Evolutionary conservation across 2,888 invertebrate species (phyloP).

Genomic region (Synergus japonicus): DNA sequence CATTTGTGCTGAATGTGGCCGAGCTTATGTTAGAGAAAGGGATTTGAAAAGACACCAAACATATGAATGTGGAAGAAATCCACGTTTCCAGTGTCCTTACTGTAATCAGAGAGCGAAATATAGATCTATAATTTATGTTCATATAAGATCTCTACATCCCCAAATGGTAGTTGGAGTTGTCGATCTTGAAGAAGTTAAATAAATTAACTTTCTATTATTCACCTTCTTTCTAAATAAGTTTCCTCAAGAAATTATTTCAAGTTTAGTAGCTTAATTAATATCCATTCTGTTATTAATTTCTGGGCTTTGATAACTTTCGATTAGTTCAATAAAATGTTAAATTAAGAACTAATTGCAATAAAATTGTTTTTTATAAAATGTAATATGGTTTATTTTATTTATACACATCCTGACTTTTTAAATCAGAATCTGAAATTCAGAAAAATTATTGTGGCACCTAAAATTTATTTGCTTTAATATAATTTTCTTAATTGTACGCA

Average conservation of each 20-base stretch:
- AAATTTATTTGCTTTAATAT: too few species aligned
- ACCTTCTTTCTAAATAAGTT: background rate
- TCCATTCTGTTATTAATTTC: background rate
- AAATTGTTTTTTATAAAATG: too few species aligned
- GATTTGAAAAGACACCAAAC: constrained; percentile 71
- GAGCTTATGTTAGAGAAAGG: constrained; percentile 52
- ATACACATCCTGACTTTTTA: too few species aligned
- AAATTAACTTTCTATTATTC: background rate
- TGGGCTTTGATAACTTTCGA: background rate
- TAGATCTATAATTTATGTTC: constrained; percentile 71
- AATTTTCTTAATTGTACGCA: too few species aligned
- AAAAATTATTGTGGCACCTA: too few species aligned
- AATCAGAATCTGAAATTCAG: too few species aligned
- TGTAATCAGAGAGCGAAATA: constrained; percentile 74
- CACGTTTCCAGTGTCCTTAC: constrained; percentile 73
- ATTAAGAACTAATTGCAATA: too few species aligned
- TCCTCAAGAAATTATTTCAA: too few species aligned
- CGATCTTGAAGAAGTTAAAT: constrained; percentile 52
- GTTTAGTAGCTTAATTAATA: too few species aligned
- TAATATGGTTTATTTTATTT: too few species aligned
- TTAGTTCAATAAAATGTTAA: background rate
- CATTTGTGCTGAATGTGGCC: constrained; percentile 54
- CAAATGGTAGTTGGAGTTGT: constrained; percentile 62
- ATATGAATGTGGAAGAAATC: constrained; percentile 74
- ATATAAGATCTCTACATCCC: constrained; percentile 68